A percentile compares a stretch with the other conserved stretches of the same genome.
Conservation (phyloP, 2,797 vertebrate genomes). For the Macrochelys suwanniensis region DNA sequence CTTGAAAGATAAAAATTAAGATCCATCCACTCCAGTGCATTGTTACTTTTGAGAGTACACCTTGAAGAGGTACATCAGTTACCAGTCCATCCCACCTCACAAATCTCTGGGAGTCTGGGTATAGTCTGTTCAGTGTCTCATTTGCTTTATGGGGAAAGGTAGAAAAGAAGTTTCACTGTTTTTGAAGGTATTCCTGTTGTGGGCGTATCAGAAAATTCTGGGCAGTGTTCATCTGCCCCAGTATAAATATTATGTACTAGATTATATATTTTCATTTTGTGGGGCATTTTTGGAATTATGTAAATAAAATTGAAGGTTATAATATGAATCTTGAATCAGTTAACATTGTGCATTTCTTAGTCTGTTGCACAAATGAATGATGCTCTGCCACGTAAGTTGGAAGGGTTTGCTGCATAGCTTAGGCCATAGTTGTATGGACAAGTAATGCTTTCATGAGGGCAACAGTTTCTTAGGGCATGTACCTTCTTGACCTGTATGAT, state of each 20-base stretch:
- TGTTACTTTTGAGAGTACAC: neutral
- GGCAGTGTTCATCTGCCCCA: neutral
- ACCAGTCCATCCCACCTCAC: neutral
- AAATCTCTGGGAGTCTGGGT: neutral
- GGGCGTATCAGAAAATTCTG: neutral
- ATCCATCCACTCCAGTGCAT: neutral
- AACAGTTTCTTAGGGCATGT: constrained; percentile 15
- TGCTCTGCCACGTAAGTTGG: rapidly evolving
- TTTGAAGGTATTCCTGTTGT: neutral
- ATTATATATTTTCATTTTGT: rapidly evolving
- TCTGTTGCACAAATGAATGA: neutral
- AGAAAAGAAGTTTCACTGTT: neutral
- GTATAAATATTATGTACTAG: neutral
- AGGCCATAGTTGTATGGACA: neutral
- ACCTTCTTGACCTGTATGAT: constrained; percentile 18
- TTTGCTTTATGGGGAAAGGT: neutral
- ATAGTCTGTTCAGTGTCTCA: neutral
- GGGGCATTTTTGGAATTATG: rapidly evolving
- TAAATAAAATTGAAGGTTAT: neutral
- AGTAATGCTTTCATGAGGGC: neutral
- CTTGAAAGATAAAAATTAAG: neutral
- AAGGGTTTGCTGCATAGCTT: neutral
- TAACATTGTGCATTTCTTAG: neutral
- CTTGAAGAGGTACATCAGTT: neutral
- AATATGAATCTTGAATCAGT: neutral